phyloP scores from a whole-genome alignment of 2,888 invertebrate genomes.

The Aricia artaxerxes region DNA sequence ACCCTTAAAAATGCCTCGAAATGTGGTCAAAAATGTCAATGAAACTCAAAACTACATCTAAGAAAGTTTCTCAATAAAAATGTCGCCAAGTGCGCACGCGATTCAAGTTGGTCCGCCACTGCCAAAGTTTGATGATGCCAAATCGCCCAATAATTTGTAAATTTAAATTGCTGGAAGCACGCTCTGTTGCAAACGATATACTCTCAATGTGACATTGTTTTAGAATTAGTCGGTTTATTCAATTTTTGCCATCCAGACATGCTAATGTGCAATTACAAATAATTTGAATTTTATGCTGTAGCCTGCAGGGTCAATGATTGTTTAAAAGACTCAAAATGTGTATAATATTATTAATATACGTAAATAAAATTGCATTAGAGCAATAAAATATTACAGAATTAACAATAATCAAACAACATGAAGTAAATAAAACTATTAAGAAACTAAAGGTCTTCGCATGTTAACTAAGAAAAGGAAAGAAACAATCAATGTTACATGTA shows the following conservation, averaged over 20 bases:
- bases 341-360: neutral
- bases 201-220: constrained; percentile 7
- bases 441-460: neutral
- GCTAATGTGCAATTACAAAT: neutral
- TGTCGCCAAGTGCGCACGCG: constrained; percentile 4
- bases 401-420: neutral
- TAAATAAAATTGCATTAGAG: neutral
- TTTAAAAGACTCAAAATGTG: neutral
- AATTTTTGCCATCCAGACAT: neutral
- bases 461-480: neutral
- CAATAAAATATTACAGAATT: neutral
- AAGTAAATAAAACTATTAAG: neutral
- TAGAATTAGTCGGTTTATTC: neutral
- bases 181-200: neutral
- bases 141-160: constrained; percentile 20
- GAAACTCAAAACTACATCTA: no score
- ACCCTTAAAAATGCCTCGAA: no score
- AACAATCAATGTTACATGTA: neutral
- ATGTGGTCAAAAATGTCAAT: no score
- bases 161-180: neutral
- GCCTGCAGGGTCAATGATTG: neutral
- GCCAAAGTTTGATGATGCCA: constrained; percentile 20
- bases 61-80: neutral
- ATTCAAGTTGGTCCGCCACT: neutral
- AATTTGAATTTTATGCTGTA: neutral